Evolutionary conservation across 2,888 invertebrate genomes (phyloP).

Genomic region (Acleris cristana): DNA sequence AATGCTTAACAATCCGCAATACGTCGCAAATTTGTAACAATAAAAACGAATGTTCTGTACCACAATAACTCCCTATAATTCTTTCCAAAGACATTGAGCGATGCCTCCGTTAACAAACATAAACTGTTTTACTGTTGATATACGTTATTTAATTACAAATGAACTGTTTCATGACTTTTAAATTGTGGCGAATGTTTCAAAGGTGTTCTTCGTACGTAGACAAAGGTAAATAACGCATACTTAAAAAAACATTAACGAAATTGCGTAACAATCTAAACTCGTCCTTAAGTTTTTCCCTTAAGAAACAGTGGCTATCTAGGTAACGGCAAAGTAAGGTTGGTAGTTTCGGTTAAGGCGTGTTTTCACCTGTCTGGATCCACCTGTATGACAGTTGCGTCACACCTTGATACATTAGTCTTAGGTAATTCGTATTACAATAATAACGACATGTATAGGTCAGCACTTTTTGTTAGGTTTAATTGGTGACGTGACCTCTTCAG

Average conservation of each 20-base stretch:
- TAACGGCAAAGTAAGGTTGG: conserved; percentile 34
- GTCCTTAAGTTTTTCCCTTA: neutral
- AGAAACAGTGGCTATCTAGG: conserved; percentile 5
- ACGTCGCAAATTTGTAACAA: no score
- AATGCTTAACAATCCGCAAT: no score
- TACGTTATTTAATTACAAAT: conserved; percentile 57
- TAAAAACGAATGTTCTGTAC: no score
- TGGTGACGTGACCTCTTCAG: conserved; percentile 29
- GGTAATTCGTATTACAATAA: conserved; percentile 37
- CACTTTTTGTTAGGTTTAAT: conserved; percentile 34
- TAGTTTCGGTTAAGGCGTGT: conserved; percentile 53
- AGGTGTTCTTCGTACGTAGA: conserved; percentile 57
- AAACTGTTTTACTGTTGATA: conserved; percentile 22
- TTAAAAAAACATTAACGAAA: conserved; percentile 38
- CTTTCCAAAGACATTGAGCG: no score
- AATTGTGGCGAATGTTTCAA: conserved; percentile 56
- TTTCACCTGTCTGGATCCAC: conserved; percentile 68
- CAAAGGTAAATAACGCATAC: conserved; percentile 48
- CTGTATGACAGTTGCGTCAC: conserved; percentile 74
- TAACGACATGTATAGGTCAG: conserved; percentile 36
- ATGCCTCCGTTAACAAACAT: neutral
- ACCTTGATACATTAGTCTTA: conserved; percentile 59
- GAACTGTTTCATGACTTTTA: conserved; percentile 54
- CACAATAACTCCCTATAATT: no score
- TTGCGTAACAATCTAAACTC: conserved; percentile 13